Percentiles rank a stretch among this genome's conserved stretches.
phyloP scores from a whole-genome alignment of 2,797 vertebrate genomes.

The Chaetophractus vellerosus region DNA sequence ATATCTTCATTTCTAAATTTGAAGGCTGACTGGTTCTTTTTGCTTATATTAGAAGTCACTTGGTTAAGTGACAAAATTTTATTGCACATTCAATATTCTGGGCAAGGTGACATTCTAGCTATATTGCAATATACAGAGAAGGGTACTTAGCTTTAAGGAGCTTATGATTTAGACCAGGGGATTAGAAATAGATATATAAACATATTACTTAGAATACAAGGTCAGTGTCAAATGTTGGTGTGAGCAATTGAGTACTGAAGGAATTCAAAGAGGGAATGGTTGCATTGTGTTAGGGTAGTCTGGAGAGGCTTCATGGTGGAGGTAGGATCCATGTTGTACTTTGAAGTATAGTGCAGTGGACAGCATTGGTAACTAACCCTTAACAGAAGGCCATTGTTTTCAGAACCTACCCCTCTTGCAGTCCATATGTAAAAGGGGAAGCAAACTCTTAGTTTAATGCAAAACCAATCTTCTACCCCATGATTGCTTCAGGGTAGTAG shows the following conservation, averaged over 20 bases:
- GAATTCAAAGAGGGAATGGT: background rate
- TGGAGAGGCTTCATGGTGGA: background rate
- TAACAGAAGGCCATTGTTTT: background rate
- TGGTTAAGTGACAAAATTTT: slow-evolving; percentile 42
- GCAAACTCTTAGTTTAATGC: background rate
- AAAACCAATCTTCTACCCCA: background rate
- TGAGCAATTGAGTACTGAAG: background rate
- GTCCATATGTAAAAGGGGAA: background rate
- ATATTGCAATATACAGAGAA: background rate
- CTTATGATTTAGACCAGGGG: background rate
- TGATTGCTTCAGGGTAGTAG: background rate
- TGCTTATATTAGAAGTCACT: background rate
- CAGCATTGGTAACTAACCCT: background rate
- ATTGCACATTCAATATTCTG: slow-evolving; percentile 32
- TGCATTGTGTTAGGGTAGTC: background rate
- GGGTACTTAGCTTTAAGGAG: background rate
- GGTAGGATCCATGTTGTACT: background rate
- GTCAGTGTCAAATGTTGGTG: background rate
- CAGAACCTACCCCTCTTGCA: background rate
- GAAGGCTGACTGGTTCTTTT: slow-evolving; percentile 27
- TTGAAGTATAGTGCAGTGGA: background rate
- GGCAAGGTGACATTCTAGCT: background rate
- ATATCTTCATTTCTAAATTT: background rate
- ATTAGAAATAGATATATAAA: background rate
- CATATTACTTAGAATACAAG: background rate